Base-by-base conservation (phyloP, 2,113 vertebrate genomes). In the Kryptolebias marmoratus region DNA sequence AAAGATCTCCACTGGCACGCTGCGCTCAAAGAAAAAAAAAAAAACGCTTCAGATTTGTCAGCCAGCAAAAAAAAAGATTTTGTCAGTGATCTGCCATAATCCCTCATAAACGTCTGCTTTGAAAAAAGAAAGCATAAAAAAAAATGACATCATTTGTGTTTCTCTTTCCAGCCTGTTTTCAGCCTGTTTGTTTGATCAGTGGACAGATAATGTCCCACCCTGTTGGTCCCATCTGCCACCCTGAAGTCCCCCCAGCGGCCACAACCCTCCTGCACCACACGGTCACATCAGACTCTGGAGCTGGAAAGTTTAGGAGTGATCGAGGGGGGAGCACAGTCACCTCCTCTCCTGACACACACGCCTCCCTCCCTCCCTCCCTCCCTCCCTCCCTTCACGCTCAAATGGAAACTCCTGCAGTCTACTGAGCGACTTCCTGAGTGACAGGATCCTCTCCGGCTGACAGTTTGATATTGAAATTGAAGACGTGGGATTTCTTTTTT, bases 131-230 rank as follows among this genome's bases (percentile, higher is more conserved):
- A 66, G 65, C 9, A 65, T 22, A 22, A 22, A 22, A 22, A 22
- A 22, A 22, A 22, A 22, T 22, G 15, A 54, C 30, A 30, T 45
- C 11, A 44, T 57, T 14, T 52, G 15, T 88, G 87, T 93, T 82
- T 91, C 49, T 89, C 80, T 93, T 94, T 93, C 91, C 91, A 91
- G 45, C 22, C 56, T 79, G 81, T 87, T 82, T 90, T 81, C 75
- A 61, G 49, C 67, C 59, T 89, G 68, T 91, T 84, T 92, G 75
- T 93, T 92, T 89, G 61, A 36, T 71, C 58, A 79, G 79, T 49
- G 54, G 58, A 63, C n/a, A 70, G 62, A 58, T 47, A 55, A 53
- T 48, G 48, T 57, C 53, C 77, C 84, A 68, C 80, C 89, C 88
- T 79, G 62, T 75, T 79, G 80, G 69, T 82, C 81, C 81, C 83